phyloP scores from a whole-genome alignment of 2,113 vertebrate genomes.

The Talpa occidentalis region DNA sequence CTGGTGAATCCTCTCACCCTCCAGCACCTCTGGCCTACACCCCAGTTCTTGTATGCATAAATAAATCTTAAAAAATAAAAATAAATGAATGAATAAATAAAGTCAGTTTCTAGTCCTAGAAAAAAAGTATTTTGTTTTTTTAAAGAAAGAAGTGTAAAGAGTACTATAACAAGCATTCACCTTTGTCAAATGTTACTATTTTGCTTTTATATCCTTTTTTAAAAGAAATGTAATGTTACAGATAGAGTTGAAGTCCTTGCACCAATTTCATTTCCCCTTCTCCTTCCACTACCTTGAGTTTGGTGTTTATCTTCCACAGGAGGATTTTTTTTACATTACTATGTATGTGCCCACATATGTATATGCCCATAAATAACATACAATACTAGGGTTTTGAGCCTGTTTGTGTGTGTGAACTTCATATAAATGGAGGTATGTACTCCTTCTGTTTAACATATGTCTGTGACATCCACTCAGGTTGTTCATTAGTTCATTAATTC shows the following conservation, averaged over 20 bases:
- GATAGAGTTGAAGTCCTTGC: neutral
- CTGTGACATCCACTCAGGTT: neutral
- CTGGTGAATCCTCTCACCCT: too few species aligned
- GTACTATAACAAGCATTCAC: neutral
- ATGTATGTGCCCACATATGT: too few species aligned
- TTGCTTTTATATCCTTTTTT: neutral
- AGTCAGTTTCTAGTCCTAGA: too few species aligned
- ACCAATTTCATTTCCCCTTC: constrained; percentile 6
- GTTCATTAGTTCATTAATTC: neutral
- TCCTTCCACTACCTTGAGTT: constrained; percentile 26
- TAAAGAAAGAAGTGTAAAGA: constrained; percentile 13
- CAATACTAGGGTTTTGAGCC: neutral
- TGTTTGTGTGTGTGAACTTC: constrained; percentile 39
- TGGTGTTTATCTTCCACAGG: neutral
- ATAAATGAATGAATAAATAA: too few species aligned
- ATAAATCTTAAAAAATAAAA: too few species aligned
- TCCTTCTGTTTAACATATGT: constrained; percentile 18
- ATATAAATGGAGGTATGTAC: neutral
- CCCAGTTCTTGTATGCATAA: too few species aligned
- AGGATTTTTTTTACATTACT: neutral
- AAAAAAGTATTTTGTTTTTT: too few species aligned
- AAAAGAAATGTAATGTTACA: constrained; percentile 13
- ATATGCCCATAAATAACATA: neutral
- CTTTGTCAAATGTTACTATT: constrained; percentile 26
- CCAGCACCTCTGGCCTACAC: too few species aligned